Evolutionary conservation across 2,113 vertebrate genomes (phyloP).

Genomic region (Athene cunicularia): DNA sequence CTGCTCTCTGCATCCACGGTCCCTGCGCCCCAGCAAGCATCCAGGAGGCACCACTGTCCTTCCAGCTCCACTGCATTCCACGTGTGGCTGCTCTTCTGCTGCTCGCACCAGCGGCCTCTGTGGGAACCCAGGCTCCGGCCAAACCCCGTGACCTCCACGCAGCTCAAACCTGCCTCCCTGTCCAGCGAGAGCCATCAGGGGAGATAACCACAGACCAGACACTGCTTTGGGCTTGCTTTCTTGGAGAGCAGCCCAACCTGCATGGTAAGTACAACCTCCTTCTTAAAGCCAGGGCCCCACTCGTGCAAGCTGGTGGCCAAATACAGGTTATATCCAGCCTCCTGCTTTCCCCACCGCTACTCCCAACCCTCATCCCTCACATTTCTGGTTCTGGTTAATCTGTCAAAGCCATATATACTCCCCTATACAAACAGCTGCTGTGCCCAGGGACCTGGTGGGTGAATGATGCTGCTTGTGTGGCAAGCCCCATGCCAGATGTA

Average conservation of each 20-base stretch:
- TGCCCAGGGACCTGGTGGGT: rapidly evolving
- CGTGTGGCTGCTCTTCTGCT: slow-evolving; percentile 81
- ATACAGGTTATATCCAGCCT: neutral
- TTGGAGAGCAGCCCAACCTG: neutral
- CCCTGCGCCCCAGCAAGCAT: slow-evolving; percentile 84
- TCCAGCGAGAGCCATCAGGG: neutral
- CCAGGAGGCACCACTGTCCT: slow-evolving; percentile 80
- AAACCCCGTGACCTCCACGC: slow-evolving; percentile 73
- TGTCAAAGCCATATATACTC: neutral
- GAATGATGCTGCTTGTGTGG: neutral
- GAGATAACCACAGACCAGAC: neutral
- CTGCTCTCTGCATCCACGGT: slow-evolving; percentile 73
- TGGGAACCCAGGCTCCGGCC: slow-evolving; percentile 75
- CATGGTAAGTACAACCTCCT: neutral
- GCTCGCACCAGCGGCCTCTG: slow-evolving; percentile 61
- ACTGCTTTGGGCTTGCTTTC: neutral
- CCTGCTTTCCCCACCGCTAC: neutral
- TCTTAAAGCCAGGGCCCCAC: rapidly evolving
- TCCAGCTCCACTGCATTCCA: slow-evolving; percentile 79
- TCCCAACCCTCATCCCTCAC: neutral
- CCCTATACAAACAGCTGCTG: neutral
- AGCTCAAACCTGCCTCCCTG: slow-evolving; percentile 74
- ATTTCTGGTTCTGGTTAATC: neutral
- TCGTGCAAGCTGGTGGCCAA: neutral
- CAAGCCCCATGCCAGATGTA: rapidly evolving